phyloP scores from a whole-genome alignment of 2,888 invertebrate species.

The Junonia oenone region DNA sequence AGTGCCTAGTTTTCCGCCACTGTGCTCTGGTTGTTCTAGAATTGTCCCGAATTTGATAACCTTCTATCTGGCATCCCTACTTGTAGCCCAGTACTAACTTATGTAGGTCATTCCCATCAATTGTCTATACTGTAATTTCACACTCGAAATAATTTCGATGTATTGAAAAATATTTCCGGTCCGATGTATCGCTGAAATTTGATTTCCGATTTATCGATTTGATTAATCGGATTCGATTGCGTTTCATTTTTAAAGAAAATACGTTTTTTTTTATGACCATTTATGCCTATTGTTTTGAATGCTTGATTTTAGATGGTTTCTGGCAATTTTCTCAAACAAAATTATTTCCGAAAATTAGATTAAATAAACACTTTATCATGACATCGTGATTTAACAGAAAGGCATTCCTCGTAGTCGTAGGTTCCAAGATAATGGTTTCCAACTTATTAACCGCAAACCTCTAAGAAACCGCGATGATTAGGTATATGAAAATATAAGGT shows the following conservation, averaged over 20 bases:
- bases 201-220: background rate
- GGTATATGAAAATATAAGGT: too few species aligned
- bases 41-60: too few species aligned
- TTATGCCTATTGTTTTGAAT: background rate
- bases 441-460: too few species aligned
- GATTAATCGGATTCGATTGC: background rate
- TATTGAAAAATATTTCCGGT: conserved; percentile 7
- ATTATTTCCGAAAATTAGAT: too few species aligned
- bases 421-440: too few species aligned
- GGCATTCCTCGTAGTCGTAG: too few species aligned
- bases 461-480: too few species aligned
- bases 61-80: too few species aligned
- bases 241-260: background rate
- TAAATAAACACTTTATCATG: too few species aligned
- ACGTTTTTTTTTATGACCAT: background rate
- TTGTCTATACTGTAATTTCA: conserved; percentile 20
- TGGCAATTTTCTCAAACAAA: background rate
- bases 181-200: background rate
- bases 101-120: conserved; percentile 28
- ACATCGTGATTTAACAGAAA: too few species aligned
- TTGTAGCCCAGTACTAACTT: conserved; percentile 8
- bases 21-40: too few species aligned
- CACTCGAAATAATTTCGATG: conserved; percentile 18
- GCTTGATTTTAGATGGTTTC: background rate
- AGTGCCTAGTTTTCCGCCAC: too few species aligned